phyloP scores from a whole-genome alignment of 2,113 vertebrate species.

The Setophaga kirtlandii region DNA sequence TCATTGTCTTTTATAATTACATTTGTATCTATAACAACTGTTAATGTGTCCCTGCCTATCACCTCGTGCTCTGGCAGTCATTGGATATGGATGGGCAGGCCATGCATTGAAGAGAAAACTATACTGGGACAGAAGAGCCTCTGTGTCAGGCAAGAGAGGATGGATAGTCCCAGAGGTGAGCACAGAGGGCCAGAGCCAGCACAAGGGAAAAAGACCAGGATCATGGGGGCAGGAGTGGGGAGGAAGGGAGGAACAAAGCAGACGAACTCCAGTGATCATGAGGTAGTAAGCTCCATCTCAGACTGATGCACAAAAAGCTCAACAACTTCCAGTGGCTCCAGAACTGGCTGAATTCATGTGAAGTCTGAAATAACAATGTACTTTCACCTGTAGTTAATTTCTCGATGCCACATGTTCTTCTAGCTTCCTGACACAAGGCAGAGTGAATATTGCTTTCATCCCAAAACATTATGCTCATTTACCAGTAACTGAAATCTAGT shows the following conservation, averaged over 20 bases:
- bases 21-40: background rate
- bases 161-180: background rate
- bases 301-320: background rate
- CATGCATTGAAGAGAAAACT: background rate
- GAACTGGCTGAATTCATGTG: background rate
- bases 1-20: background rate
- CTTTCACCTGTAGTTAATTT: background rate
- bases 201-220: background rate
- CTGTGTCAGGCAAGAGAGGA: background rate
- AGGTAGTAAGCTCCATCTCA: background rate
- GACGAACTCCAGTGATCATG: background rate
- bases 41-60: background rate
- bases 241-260: background rate
- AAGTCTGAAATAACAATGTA: background rate
- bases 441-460: background rate
- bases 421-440: background rate
- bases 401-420: background rate
- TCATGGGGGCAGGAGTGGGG: fast-evolving
- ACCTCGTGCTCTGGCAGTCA: background rate
- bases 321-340: background rate
- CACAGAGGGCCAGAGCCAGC: background rate
- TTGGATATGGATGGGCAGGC: background rate
- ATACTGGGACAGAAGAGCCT: background rate
- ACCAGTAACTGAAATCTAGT: background rate
- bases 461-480: background rate